Conservation (phyloP, 2,888 invertebrate species). For the Limnephilus marmoratus region DNA sequence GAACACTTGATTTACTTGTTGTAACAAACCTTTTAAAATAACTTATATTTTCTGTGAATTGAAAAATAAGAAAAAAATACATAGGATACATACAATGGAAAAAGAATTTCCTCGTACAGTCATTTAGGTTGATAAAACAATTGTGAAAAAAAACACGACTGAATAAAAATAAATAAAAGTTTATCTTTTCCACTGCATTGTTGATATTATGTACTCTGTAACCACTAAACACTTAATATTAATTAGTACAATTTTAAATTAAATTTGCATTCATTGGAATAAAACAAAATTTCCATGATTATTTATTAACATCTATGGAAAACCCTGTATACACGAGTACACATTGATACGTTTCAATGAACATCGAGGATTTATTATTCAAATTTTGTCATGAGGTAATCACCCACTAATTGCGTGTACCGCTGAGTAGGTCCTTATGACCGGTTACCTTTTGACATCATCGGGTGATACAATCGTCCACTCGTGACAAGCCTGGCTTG, state of each 20-base stretch:
- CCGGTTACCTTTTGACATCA: slow-evolving; percentile 18
- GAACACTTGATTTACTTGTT: too few species aligned
- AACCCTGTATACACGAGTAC: background rate
- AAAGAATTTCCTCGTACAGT: too few species aligned
- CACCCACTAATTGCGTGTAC: background rate
- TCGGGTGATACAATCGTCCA: background rate
- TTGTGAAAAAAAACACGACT: too few species aligned
- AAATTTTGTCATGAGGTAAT: background rate
- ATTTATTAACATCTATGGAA: background rate
- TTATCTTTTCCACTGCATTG: too few species aligned
- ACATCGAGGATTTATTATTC: background rate
- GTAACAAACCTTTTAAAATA: too few species aligned
- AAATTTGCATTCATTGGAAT: background rate
- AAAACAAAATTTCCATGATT: background rate
- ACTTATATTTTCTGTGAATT: too few species aligned
- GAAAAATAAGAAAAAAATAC: too few species aligned
- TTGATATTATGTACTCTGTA: background rate
- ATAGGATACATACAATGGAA: too few species aligned
- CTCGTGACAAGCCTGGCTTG: background rate
- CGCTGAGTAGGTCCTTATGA: background rate
- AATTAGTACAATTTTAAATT: background rate
- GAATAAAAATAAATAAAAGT: too few species aligned
- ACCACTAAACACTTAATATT: background rate
- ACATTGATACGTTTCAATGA: background rate
- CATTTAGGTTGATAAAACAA: too few species aligned